These are phyloP conservation scores for Henricia sp. DNA, from an alignment of 53 echinoderm and acorn worm species.

Conservation along the genomic window DNA sequence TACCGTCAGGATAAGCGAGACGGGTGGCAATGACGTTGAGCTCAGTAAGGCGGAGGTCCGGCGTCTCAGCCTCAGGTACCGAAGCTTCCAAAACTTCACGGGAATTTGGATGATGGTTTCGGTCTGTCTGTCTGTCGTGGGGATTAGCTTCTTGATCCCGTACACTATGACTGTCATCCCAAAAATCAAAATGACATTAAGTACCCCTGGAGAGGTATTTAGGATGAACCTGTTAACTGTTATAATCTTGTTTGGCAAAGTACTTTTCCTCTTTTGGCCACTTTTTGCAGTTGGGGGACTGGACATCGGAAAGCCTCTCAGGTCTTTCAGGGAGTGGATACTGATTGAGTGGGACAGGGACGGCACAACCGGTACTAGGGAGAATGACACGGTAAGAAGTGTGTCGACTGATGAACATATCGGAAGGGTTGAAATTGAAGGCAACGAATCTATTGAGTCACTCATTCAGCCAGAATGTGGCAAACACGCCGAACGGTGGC, in stretches of 20 bases:
- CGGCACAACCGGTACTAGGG: no score
- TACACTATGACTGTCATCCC: slow-evolving; percentile 2
- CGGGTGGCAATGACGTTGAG: background rate
- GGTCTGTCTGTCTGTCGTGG: background rate
- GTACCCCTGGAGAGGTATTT: background rate
- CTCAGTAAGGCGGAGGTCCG: background rate
- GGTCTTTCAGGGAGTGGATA: background rate
- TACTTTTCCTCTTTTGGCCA: background rate
- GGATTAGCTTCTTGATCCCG: background rate
- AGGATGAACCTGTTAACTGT: background rate
- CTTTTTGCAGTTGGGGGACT: background rate
- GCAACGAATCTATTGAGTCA: no score
- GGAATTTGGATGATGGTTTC: slow-evolving; percentile 1
- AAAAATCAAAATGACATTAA: no score
- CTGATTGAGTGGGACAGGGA: background rate
- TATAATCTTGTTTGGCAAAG: slow-evolving; percentile 5
- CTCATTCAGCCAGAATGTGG: no score
- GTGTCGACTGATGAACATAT: background rate
- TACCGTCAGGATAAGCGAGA: background rate
- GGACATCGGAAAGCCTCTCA: background rate
- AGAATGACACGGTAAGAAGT: no score
- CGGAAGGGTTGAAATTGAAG: background rate
- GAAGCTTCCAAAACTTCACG: slow-evolving; percentile 1
- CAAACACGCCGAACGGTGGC: background rate
- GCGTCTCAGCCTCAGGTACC: background rate